Percentiles rank a stretch among this genome's conserved stretches.
These are phyloP conservation scores for Sakesphorus luctuosus DNA, from an alignment of 2,113 vertebrate species.

Conservation along the genomic window DNA sequence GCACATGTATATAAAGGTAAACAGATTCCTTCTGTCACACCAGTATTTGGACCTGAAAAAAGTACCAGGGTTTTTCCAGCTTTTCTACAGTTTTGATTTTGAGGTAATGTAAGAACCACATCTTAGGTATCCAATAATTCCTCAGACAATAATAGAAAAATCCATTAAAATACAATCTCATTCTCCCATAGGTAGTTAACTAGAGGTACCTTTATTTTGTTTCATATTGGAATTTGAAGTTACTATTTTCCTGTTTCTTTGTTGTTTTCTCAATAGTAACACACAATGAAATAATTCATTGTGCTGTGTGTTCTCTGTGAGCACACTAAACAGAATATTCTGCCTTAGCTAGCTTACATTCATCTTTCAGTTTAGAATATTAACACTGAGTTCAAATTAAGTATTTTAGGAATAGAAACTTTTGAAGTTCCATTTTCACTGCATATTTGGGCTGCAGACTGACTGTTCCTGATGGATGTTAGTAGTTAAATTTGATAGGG, in stretches of 20 bases:
- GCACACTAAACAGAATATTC: neutral
- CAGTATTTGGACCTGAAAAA: constrained; percentile 88
- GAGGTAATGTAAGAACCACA: constrained; percentile 77
- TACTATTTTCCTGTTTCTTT: neutral
- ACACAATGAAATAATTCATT: neutral
- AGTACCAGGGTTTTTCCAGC: constrained; percentile 91
- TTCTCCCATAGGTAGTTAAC: neutral
- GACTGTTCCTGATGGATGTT: neutral
- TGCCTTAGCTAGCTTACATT: neutral
- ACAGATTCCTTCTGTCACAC: constrained; percentile 88
- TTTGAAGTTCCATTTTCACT: neutral
- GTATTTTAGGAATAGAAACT: neutral
- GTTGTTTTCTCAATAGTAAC: neutral
- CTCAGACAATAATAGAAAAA: neutral
- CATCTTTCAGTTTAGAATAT: neutral
- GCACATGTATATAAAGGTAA: constrained; percentile 92
- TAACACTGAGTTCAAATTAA: neutral
- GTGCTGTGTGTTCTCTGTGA: neutral
- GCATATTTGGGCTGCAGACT: neutral
- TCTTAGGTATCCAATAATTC: neutral
- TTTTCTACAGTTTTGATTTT: constrained; percentile 91
- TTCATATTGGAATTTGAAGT: neutral
- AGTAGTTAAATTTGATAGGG: neutral
- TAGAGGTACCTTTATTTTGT: neutral
- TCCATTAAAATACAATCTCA: neutral